Evolutionary conservation across 2,797 vertebrate species (phyloP), one percentile per base, ranked within the genome.

Genomic region (Enteromius viviparus): DNA sequence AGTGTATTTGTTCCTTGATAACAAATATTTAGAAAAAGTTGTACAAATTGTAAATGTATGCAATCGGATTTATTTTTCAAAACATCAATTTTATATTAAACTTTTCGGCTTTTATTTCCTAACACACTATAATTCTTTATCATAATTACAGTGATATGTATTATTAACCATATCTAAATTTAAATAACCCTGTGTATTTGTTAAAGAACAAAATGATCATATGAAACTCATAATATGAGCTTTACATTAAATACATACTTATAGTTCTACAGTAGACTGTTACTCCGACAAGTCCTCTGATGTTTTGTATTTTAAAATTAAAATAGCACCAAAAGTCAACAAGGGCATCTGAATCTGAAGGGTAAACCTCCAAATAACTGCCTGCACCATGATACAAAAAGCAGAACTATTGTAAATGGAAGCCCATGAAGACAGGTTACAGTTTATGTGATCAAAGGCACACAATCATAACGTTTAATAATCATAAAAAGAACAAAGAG

Each of bases 241-340:
- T 89, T 88, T 86, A 90, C 77, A 90, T 92, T 92, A 92, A 93
- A 93, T 91, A 93, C 88, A 91, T 84, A 89, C 88, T 89, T 92
- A 93, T 93, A 92, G 88, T 91, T 91, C 90, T 91, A 82, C 84
- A 88, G 85, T 81, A 93, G 90, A 86, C 91, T 89, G 90, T 89
- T 89, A 89, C 89, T 91, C 91, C 87, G 80, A 92, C 40, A 86
- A 84, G 51, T 85, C 79, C 60, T 74, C 71, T 79, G 14, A 91
- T 89, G 85, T 85, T 89, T 88, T 90, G 92, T 86, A 92, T 80
- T 53, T 84, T 78, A 49, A 82, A 45, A 49, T 93, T 93, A 94
- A 94, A 93, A 94, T 95, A 95, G 94, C 94, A 95, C 94, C 95
- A 94, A 58, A 75, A 91, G 81, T 91, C 87, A 87, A 89, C 87